Evolutionary conservation across 92 coral and sea anemone genomes (phyloP), one percentile per base, ranked within the genome.

Genomic region (Meandrina meandrites): DNA sequence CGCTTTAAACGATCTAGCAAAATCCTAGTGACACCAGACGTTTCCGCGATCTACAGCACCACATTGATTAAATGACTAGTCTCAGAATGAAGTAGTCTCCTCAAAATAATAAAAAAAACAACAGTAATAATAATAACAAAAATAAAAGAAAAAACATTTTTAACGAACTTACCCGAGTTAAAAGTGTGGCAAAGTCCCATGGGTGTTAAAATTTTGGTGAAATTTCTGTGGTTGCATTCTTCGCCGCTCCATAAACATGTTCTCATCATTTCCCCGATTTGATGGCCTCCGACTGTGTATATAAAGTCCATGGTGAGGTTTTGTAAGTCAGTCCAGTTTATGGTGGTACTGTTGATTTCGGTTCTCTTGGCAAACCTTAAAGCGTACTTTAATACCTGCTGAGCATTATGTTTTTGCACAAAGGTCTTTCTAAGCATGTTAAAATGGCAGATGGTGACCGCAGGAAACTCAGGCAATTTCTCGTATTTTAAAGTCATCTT

Each of bases 131-230:
- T n/a, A n/a, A n/a, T 40, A 6, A 40, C 3, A 40, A 40, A 40
- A 40, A 40, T 40, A 40, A 40, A 40, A 40, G 45, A 40, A n/a
- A n/a, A n/a, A 40, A 6, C 45, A 40, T 40, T 40, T 40, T 40
- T 40, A 40, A 40, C 45, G 45, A 40, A 40, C 74, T 68, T 73
- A 90, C 95, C 95, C 34, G 73, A 75, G 75, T 92, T 81, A 57
- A 86, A 92, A 0, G 95, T 86, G 76, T 89, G 81, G 42, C 95
- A 92, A 40, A 89, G 73, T 3, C 92, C 95, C 95, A 92, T 92
- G 15, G 86, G 51, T 5, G 95, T 92, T 34, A 86, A 17, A 24
- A 87, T 50, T 27, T 14, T 17, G 3, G 80, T 86, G 58, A 92
- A 92, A 71, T 92, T 86, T 37, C 75, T 48, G 3, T 74, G 21